Evolutionary conservation across 2,888 invertebrate species (phyloP).

Genomic region (Eretmocerus hayati): DNA sequence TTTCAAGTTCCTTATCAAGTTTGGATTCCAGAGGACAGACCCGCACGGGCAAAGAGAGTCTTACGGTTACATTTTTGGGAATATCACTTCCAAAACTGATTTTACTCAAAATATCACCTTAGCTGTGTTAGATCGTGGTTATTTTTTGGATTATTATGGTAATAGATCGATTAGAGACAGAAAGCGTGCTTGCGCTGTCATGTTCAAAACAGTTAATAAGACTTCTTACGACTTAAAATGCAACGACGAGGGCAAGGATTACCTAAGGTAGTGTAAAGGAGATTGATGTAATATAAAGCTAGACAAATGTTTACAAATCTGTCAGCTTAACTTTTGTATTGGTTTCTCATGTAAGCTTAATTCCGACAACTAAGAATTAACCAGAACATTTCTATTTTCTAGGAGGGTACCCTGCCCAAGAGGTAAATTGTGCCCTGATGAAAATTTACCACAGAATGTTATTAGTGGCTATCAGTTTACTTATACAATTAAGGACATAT

Average conservation of each 20-base stretch:
- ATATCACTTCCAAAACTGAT: constrained; percentile 69
- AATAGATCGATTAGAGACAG: constrained; percentile 62
- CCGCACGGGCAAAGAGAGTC: constrained; percentile 76
- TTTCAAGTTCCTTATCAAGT: constrained; percentile 89
- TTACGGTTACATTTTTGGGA: constrained; percentile 93
- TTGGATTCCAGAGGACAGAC: constrained; percentile 95
- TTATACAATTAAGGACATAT: constrained; percentile 81
- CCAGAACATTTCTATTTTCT: constrained; percentile 4
- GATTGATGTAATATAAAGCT: too few species aligned
- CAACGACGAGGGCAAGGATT: constrained; percentile 67
- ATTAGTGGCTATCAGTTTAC: constrained; percentile 88
- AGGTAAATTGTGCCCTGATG: constrained; percentile 74
- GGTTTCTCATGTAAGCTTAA: too few species aligned
- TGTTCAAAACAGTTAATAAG: constrained; percentile 78
- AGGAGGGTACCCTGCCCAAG: constrained; percentile 77
- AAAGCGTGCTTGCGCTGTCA: constrained; percentile 70
- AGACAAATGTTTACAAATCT: too few species aligned
- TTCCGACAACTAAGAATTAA: too few species aligned
- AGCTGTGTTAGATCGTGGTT: constrained; percentile 82
- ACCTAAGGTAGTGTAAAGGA: constrained; percentile 61
- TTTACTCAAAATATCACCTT: constrained; percentile 69
- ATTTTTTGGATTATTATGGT: constrained; percentile 85
- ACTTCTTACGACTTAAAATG: constrained; percentile 82
- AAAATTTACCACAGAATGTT: constrained; percentile 78
- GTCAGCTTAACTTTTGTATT: too few species aligned